Evolutionary conservation across 1,140 invertebrate species (phyloP), one percentile per base, ranked within the genome.

Genomic region (Drosophila eugracilis): DNA sequence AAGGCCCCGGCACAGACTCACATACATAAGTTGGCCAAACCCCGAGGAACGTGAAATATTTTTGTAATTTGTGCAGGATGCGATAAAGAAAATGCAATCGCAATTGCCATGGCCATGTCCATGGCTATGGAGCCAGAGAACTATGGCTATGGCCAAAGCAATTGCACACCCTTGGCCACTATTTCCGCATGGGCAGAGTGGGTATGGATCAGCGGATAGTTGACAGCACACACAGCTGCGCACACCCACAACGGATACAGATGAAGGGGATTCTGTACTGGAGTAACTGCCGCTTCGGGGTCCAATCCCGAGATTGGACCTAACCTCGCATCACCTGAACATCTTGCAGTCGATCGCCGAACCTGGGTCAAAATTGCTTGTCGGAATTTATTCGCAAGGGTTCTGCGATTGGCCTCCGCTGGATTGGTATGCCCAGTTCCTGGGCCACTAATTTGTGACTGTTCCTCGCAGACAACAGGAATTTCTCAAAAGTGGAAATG

Each of bases 51-150:
- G 76, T 75, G 76, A 76, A 75, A 80, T 80, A 76, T 80, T 75
- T 71, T 80, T 75, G 77, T 71, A 71, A 80, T 80, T 80, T 80
- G 77, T 80, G 71, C 49, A 80, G 71, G 65, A 71, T 80, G 71
- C 77, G 77, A 80, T 80, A 80, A 75, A 70, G 66, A 76, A 76
- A 81, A 81, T 75, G 72, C 65, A 78, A 78, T 60, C 63, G 57
- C 37, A 67, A 67, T 67, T 22, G 55, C 55, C 41, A 24, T 59
- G 12, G 45, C 22, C 52, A 37, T 15, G 14, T n/a, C 34, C 0
- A 37, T 37, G n/a, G 37, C 37, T 5, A 19, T 41, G 39, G 32
- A n/a, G n/a, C n/a, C n/a, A n/a, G n/a, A n/a, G n/a, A n/a, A n/a
- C 44, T 10, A 49, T 59, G 44, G 9, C 55, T 7, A 48, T 21